These are phyloP conservation scores for Eupithecia vulgata DNA, from an alignment of 2,888 invertebrate species.

Conservation along the genomic window DNA sequence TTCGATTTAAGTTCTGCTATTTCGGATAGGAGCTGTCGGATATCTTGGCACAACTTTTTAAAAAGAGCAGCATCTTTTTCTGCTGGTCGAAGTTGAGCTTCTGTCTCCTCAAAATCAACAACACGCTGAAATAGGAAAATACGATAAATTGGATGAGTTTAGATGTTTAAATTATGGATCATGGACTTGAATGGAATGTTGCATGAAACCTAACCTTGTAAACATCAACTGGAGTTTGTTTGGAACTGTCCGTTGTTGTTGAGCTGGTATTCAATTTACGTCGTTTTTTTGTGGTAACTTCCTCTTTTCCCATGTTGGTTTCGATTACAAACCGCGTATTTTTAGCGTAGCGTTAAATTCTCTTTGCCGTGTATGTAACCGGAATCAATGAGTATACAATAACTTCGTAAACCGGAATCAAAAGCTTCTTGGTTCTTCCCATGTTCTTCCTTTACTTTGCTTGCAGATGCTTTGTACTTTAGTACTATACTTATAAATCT, in stretches of 20 bases:
- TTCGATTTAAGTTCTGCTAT: conserved; percentile 87
- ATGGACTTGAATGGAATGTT: neutral
- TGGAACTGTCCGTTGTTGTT: conserved; percentile 65
- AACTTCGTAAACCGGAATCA: no score
- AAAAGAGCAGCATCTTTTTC: conserved; percentile 88
- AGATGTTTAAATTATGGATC: neutral
- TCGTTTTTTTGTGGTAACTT: conserved; percentile 82
- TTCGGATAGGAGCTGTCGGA: conserved; percentile 87
- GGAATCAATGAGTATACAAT: no score
- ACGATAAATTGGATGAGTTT: neutral
- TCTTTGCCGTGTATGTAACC: no score
- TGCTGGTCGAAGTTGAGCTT: conserved; percentile 86
- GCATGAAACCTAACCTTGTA: conserved; percentile 79
- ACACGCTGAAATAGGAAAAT: conserved; percentile 79
- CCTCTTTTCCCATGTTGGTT: conserved; percentile 74
- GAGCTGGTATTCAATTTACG: conserved; percentile 77
- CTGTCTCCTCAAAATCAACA: conserved; percentile 89
- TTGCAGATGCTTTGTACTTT: no score
- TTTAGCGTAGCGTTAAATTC: no score
- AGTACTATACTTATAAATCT: no score
- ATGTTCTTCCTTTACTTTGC: no score
- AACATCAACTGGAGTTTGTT: conserved; percentile 81
- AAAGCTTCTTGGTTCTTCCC: neutral
- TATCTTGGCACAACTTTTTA: conserved; percentile 87
- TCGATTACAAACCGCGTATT: neutral